Evolutionary conservation across 2,113 vertebrate species (phyloP).

Genomic region (Murina feae): DNA sequence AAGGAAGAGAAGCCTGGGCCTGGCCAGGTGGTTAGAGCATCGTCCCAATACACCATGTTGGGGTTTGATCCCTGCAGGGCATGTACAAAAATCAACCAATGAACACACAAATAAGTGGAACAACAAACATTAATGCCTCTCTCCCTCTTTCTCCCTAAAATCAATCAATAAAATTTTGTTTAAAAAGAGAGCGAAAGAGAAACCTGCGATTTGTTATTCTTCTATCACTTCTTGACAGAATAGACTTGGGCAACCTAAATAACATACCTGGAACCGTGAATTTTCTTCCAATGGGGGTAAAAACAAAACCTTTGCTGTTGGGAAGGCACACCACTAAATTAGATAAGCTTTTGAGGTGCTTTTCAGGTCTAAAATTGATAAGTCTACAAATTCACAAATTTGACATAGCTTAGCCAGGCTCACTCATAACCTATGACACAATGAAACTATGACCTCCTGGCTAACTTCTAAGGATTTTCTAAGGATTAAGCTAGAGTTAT

Average conservation of each 20-base stretch:
- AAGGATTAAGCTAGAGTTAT: background rate
- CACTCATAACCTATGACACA: background rate
- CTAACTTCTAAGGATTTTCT: background rate
- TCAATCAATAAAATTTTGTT: background rate
- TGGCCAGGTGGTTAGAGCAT: background rate
- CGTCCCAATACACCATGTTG: no score
- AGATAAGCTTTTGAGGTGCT: background rate
- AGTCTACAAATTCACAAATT: background rate
- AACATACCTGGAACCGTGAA: background rate
- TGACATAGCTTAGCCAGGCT: background rate
- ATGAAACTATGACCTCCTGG: background rate
- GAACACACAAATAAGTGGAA: background rate
- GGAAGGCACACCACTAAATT: background rate
- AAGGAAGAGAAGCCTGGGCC: background rate
- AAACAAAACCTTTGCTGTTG: background rate
- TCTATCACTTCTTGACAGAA: background rate
- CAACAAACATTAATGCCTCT: background rate
- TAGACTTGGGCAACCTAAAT: background rate
- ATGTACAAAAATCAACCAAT: background rate
- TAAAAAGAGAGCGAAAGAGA: background rate
- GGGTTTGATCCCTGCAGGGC: background rate
- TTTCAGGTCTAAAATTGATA: background rate
- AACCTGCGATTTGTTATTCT: background rate
- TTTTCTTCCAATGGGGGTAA: background rate
- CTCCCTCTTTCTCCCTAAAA: background rate